Evolutionary conservation across 2,113 vertebrate species (phyloP).

Genomic region (Zosterops japonicus): DNA sequence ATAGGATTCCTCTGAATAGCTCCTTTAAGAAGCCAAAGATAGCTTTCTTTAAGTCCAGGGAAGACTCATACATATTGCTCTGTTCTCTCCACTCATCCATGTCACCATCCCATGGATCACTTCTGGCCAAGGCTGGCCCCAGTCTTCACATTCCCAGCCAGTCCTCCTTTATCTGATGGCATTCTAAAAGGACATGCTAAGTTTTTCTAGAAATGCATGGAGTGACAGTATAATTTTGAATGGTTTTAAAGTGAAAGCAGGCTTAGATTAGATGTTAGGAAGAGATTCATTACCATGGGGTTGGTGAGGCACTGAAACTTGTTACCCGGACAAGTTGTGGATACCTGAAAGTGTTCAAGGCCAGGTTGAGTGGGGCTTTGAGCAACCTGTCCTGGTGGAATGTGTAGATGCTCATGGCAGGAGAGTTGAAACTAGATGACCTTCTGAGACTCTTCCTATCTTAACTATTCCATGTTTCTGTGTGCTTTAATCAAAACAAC

Average conservation of each 20-base stretch:
- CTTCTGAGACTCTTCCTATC: neutral
- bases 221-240: neutral
- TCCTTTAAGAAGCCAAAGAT: neutral
- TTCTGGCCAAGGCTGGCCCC: neutral
- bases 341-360: neutral
- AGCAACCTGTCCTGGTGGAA: neutral
- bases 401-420: neutral
- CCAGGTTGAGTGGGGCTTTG: neutral
- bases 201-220: neutral
- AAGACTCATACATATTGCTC: neutral
- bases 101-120: neutral
- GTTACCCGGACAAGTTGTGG: neutral
- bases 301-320: neutral
- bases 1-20: neutral
- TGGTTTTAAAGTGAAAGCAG: neutral
- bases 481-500: neutral
- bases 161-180: neutral
- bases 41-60: neutral
- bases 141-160: neutral
- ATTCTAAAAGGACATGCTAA: neutral
- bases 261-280: neutral
- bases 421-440: neutral
- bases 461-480: neutral
- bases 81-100: neutral
- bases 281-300: accelerated